Percentiles rank a stretch among this genome's conserved stretches.
Conservation (phyloP, 2,113 vertebrate genomes). For the Anhinga rufa region DNA sequence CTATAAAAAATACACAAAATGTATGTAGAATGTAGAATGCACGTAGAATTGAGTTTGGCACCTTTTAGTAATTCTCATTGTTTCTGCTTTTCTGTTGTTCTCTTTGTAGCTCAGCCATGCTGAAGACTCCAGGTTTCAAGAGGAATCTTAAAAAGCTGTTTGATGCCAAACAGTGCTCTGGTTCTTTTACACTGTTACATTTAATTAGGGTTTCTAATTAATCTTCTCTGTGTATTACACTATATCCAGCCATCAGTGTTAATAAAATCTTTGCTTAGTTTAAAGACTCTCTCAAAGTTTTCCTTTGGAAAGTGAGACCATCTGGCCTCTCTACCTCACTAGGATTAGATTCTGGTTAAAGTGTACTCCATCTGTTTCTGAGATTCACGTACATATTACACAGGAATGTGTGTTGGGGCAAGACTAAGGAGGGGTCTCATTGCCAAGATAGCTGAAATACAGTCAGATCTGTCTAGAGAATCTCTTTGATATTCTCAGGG, state of each 20-base stretch:
- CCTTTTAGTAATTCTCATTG: slow-evolving; percentile 24
- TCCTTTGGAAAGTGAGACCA: slow-evolving; percentile 62
- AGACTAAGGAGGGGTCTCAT: not conserved
- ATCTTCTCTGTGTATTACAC: slow-evolving; percentile 58
- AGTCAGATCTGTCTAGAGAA: not conserved
- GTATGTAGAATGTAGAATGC: too few relatives aligned
- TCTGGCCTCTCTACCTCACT: slow-evolving; percentile 57
- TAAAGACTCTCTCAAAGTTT: slow-evolving; percentile 64
- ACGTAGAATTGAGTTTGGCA: slow-evolving; percentile 12
- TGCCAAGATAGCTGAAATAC: not conserved
- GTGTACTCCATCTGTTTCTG: slow-evolving; percentile 61
- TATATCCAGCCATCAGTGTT: slow-evolving; percentile 58
- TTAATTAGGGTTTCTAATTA: slow-evolving; percentile 69
- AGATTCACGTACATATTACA: slow-evolving; percentile 32
- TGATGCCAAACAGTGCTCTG: slow-evolving; percentile 34
- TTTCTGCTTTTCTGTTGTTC: slow-evolving; percentile 1
- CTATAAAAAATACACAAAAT: not conserved
- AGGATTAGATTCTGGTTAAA: slow-evolving; percentile 47
- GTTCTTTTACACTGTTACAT: slow-evolving; percentile 53
- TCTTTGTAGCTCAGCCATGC: not conserved
- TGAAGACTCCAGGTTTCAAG: slow-evolving; percentile 3
- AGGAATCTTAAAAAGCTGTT: slow-evolving; percentile 16
- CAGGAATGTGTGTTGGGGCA: not conserved
- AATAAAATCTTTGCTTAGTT: slow-evolving; percentile 69
- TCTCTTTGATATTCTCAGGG: not conserved